Base-by-base conservation (phyloP, 2,113 vertebrate species). In the Corythoichthys haematopterus region DNA sequence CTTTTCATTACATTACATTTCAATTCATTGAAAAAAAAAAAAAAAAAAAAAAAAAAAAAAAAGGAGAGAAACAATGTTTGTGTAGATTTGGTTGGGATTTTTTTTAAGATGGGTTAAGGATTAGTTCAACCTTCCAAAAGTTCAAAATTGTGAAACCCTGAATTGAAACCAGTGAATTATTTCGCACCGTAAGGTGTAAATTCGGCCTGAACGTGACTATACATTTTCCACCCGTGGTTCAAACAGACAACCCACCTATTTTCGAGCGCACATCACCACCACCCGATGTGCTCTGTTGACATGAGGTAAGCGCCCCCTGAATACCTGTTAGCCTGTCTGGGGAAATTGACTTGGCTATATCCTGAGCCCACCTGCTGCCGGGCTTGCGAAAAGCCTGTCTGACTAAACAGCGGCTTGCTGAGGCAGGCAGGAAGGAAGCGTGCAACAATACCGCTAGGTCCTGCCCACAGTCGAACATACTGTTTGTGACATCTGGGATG, bases 271-370 rank as follows among this genome's bases (percentile, higher is more conserved):
- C 6, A 51, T 16, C 50, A 51, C 16, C 50, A n/a, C 15, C 1
- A 14, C 3, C 1, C 33, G 6, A 14, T 58, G 56, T 1, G 11
- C 33, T 14, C 33, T 37, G 13, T 12, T 36, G 35, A 2, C 35
- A 33, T 36, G 6, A 14, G 14, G 11, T 12, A 13, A 12, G 36
- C 11, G 12, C 8, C 33, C 55, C 35, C 7, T 16, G 56, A 58
- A 35, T 15, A 38, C 35, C 56, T 58, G 56, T 58, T 61, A 65
- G 75, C 72, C 81, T 58, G 55, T 37, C 51, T 14, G 57, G 60
- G 68, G 53, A 68, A 79, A 79, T 85, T 59, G 75, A 85, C 79
- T 84, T 80, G 79, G 56, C 69, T 69, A 68, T 78, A 82, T 84
- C 83, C 68, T 16, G 55, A 72, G 81, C 72, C 69, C 38, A 66